Percentiles rank a stretch among this genome's conserved stretches.
Evolutionary conservation across 2,113 vertebrate genomes (phyloP).

Genomic region (Butastur rufipennis): DNA sequence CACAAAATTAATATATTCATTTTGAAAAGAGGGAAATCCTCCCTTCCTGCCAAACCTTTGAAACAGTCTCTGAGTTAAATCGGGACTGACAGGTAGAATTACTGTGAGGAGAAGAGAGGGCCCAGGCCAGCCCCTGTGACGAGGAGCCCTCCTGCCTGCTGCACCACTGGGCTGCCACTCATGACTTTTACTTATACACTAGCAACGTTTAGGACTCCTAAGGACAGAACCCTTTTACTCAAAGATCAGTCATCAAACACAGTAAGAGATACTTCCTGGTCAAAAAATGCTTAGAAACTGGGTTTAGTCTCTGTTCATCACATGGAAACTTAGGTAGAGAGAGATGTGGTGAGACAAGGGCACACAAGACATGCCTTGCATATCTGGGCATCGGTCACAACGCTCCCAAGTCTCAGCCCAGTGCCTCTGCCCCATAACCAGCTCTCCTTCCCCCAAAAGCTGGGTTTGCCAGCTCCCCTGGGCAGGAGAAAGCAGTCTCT

Average conservation of each 20-base stretch:
- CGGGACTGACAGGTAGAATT: not conserved
- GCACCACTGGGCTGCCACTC: not conserved
- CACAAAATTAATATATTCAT: not conserved
- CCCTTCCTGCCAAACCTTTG: constrained; percentile 5
- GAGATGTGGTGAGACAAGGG: not conserved
- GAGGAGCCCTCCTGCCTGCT: not conserved
- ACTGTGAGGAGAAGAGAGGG: not conserved
- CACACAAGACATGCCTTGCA: not conserved
- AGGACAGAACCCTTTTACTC: not conserved
- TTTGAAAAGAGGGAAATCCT: constrained; percentile 21
- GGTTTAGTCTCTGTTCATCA: not conserved
- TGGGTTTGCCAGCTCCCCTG: not conserved
- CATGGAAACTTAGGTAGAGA: not conserved
- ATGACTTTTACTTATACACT: not conserved
- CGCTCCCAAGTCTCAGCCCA: not conserved
- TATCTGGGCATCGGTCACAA: not conserved
- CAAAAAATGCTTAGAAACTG: not conserved
- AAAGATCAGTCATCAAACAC: not conserved
- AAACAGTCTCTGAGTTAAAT: not conserved
- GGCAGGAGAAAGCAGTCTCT: rapidly evolving
- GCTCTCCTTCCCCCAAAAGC: not conserved
- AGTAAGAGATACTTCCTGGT: not conserved
- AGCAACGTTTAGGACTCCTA: not conserved
- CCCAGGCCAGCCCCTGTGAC: not conserved
- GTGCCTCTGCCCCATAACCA: not conserved